A percentile compares a stretch with the other conserved stretches of the same genome.
Evolutionary conservation across 2,113 vertebrate genomes (phyloP).

Genomic region (Malurus cyaneus): DNA sequence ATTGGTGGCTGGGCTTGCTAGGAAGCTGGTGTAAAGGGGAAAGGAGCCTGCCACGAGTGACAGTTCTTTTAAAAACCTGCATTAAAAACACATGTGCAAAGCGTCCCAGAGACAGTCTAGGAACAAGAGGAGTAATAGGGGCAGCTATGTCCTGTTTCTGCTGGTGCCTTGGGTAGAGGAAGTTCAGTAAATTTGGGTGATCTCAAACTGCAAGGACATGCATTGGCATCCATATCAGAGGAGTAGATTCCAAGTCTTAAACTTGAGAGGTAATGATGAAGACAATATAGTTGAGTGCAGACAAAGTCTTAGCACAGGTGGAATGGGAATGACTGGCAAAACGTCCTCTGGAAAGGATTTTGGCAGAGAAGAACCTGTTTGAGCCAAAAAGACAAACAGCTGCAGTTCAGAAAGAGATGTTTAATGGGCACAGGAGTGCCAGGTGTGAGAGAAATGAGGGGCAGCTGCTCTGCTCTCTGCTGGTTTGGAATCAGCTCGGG

Average conservation of each 20-base stretch:
- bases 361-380: not conserved
- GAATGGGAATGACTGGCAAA: not conserved
- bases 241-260: not conserved
- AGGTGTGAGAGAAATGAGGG: not conserved
- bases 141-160: not conserved
- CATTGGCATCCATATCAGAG: rapidly evolving
- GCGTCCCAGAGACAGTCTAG: not conserved
- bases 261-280: not conserved
- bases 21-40: not conserved
- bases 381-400: not conserved
- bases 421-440: not conserved
- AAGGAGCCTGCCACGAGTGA: not conserved
- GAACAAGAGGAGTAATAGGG: not conserved
- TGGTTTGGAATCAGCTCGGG: rapidly evolving
- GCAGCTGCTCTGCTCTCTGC: not conserved
- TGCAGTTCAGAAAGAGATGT: not conserved
- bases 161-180: not conserved
- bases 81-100: not conserved
- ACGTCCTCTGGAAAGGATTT: not conserved
- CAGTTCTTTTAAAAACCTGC: not conserved
- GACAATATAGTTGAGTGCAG: not conserved
- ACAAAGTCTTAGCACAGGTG: not conserved
- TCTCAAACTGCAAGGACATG: not conserved
- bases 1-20: not conserved
- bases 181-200: not conserved